Evolutionary conservation across 2,113 vertebrate genomes (phyloP), one percentile per base, ranked within the genome.

Genomic region (Gadus macrocephalus): DNA sequence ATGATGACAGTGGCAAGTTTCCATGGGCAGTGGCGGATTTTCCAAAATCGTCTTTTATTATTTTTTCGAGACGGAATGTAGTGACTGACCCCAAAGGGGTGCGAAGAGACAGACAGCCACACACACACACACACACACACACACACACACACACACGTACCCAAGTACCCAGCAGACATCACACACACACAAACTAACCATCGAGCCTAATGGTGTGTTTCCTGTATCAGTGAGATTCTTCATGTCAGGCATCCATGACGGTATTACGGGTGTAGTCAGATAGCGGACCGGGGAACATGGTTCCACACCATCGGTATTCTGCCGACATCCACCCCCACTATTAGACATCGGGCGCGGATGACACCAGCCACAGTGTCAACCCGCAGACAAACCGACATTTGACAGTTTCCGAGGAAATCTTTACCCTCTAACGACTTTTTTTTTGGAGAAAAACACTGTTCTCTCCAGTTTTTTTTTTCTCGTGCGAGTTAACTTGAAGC

Each of bases 151-250:
- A 14, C 69, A 19, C 20, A 14, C 42, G 22, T n/a, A 78, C 60
- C 31, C 58, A 4, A 38, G 12, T 53, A 49, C 64, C 65, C 19
- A 61, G 7, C 15, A 20, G 25, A 20, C 22, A 20, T 11, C 60
- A 31, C 53, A 14, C 69, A 19, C 20, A 14, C 58, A 19, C 22
- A 49, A n/a, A 67, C 16, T 0, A 6, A 35, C 70, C 69, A 82
- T 85, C 81, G 83, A 59, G 78, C 72, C 75, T 88, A 87, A 87
- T 87, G 83, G 79, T 70, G 83, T 79, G 86, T 82, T 83, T 82
- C 78, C 81, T 64, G 77, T 53, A 67, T 70, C 69, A 59, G 76
- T 66, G 79, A 75, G 76, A 80, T 71, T 70, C 76, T 75, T 75
- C 77, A 70, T 81, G 78, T 84, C 78, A 77, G 78, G 81, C 72